phyloP scores from a whole-genome alignment of 1,140 invertebrate species.

The Euwallacea similis region DNA sequence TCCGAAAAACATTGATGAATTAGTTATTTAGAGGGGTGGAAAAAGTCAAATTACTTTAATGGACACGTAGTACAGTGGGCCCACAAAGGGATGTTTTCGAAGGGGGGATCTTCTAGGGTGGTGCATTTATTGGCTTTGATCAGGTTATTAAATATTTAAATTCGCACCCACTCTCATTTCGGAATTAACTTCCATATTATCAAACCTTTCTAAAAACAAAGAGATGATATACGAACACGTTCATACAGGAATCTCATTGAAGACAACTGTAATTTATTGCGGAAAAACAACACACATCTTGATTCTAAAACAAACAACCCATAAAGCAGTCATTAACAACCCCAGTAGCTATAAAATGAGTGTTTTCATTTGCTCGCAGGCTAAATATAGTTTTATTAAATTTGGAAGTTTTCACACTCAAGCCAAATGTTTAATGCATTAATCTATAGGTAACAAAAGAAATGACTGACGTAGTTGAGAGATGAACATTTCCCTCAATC shows the following conservation, averaged over 20 bases:
- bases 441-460: too few relatives aligned
- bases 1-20: constrained; percentile 18
- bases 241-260: too few relatives aligned
- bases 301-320: constrained; percentile 1
- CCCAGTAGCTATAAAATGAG: background rate
- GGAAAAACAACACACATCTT: constrained; percentile 1
- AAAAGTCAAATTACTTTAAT: constrained; percentile 26
- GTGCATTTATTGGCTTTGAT: too few relatives aligned
- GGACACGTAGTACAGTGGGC: constrained; percentile 6
- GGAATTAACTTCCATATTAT: too few relatives aligned
- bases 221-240: too few relatives aligned
- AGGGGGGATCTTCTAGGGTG: background rate
- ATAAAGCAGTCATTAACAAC: constrained; percentile 7
- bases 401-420: background rate
- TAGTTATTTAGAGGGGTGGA: constrained; percentile 17
- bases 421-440: too few relatives aligned
- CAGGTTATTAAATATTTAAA: too few relatives aligned
- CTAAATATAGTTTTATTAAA: constrained; percentile 2
- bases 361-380: background rate
- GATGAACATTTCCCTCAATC: too few relatives aligned
- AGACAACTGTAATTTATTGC: background rate
- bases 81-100: background rate
- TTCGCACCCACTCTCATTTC: too few relatives aligned
- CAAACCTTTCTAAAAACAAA: too few relatives aligned
- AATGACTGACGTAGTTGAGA: too few relatives aligned